Evolutionary conservation across 1,140 invertebrate genomes (phyloP).

Genomic region (Teleopsis dalmanni): DNA sequence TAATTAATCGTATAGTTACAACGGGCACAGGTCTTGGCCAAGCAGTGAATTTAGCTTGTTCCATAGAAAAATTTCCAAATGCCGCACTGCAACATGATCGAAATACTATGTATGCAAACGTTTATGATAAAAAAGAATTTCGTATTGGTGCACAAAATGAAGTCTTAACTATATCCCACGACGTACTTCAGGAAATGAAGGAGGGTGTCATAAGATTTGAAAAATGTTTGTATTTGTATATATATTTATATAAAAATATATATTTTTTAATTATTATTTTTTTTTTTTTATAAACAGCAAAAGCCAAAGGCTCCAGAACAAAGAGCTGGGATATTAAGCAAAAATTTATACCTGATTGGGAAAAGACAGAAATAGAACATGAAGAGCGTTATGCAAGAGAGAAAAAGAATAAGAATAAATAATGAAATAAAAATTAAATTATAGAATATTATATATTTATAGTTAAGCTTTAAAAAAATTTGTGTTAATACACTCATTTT

Average conservation of each 20-base stretch:
- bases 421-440: no score
- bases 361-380: conserved; percentile 40
- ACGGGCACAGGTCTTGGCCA: conserved; percentile 78
- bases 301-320: conserved; percentile 69
- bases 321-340: conserved; percentile 55
- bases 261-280: background rate
- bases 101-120: conserved; percentile 55
- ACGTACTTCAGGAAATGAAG: conserved; percentile 57
- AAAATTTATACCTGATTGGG: conserved; percentile 51
- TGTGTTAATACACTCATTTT: no score
- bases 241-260: background rate
- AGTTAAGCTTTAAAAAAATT: no score
- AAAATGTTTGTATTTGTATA: conserved; percentile 23
- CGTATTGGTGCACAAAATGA: conserved; percentile 60
- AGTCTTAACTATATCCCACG: conserved; percentile 53
- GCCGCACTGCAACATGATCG: conserved; percentile 67
- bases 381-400: conserved; percentile 11
- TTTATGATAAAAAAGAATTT: conserved; percentile 50
- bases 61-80: conserved; percentile 72
- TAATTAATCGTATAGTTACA: conserved; percentile 66
- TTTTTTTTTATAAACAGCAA: conserved; percentile 43
- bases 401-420: background rate
- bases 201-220: conserved; percentile 52
- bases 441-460: no score
- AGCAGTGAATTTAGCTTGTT: conserved; percentile 66